phyloP scores from a whole-genome alignment of 1,140 invertebrate genomes.

The Saccostrea cuccullata region DNA sequence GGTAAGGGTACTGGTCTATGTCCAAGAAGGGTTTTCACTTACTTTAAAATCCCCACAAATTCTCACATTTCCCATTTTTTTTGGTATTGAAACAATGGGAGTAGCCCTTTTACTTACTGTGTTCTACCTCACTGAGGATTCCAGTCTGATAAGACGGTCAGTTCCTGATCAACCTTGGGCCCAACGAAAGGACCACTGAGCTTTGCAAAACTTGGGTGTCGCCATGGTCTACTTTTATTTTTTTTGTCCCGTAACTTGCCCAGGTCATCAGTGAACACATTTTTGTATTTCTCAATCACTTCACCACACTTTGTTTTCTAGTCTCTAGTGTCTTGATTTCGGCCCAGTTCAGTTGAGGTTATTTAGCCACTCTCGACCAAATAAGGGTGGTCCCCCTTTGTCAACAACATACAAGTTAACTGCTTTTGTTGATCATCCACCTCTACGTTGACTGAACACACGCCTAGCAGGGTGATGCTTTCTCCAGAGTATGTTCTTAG shows the following conservation, averaged over 20 bases:
- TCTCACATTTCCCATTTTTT: neutral
- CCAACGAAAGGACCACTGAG: neutral
- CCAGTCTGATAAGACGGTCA: neutral
- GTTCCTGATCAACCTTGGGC: neutral
- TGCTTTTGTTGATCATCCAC: neutral
- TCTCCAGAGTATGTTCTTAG: neutral
- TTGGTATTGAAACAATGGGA: neutral
- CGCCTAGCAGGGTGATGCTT: neutral
- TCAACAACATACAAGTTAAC: neutral
- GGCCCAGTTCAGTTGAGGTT: neutral
- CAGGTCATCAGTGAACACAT: neutral
- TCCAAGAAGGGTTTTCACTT: neutral
- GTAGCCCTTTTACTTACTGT: neutral
- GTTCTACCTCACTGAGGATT: neutral
- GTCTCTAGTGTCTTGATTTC: too few species aligned
- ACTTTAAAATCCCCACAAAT: neutral
- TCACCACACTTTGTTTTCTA: neutral
- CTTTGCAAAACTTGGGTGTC: neutral
- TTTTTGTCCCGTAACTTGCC: too few species aligned
- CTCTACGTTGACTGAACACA: too few species aligned
- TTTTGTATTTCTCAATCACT: neutral
- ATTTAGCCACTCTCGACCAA: neutral
- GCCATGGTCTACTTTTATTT: neutral
- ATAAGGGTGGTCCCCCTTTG: neutral
- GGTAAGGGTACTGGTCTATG: neutral